Percentiles rank a stretch among this genome's conserved stretches.
phyloP scores from a whole-genome alignment of 2,797 vertebrate genomes.

The Anisognathus igniventris region DNA sequence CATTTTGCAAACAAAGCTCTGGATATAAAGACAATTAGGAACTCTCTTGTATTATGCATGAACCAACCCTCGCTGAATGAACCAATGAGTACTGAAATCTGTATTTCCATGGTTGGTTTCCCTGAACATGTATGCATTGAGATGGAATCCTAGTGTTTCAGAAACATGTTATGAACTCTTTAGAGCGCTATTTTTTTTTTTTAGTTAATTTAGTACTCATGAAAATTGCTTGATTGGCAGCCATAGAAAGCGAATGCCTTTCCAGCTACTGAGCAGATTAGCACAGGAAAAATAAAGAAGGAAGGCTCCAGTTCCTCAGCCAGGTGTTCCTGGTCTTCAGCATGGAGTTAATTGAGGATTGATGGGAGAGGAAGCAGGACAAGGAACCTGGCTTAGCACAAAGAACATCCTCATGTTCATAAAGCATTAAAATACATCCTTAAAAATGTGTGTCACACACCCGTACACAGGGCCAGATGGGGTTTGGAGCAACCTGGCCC shows the following conservation, averaged over 20 bases:
- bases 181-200: background rate
- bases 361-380: background rate
- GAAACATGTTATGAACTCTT: background rate
- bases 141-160: background rate
- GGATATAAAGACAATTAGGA: slow-evolving; percentile 29
- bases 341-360: accelerated
- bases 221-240: background rate
- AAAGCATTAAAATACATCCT: background rate
- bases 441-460: background rate
- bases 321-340: background rate
- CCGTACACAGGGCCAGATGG: no score
- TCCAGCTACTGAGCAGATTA: background rate
- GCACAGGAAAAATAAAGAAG: background rate
- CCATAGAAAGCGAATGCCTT: background rate
- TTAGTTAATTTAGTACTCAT: background rate
- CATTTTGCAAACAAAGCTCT: slow-evolving; percentile 30
- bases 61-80: slow-evolving; percentile 3
- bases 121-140: background rate
- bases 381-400: background rate
- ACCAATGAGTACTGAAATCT: background rate
- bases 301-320: background rate
- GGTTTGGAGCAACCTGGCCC: background rate
- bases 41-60: slow-evolving; percentile 15
- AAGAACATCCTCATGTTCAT: background rate
- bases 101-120: slow-evolving; percentile 7